Percentiles rank a stretch among this genome's conserved stretches.
These are phyloP conservation scores for Pristiophorus japonicus DNA, from an alignment of 2,113 vertebrate species.

Conservation along the genomic window DNA sequence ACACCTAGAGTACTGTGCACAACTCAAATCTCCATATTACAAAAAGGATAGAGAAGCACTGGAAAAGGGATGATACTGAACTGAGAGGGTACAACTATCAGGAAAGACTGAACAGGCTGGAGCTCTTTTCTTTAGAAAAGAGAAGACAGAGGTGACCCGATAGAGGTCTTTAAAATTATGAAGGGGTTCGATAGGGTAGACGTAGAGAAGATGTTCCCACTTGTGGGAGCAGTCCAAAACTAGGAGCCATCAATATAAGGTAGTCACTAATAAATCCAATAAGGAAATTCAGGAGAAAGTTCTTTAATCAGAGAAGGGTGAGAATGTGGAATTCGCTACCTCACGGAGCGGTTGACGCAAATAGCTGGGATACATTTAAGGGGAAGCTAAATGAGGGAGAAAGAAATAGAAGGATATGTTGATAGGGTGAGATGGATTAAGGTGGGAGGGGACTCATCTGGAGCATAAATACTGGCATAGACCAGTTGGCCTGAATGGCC, in stretches of 20 bases:
- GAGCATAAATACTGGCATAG: too few species aligned
- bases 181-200: not conserved
- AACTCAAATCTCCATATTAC: not conserved
- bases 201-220: too few species aligned
- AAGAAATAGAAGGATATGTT: not conserved
- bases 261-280: not conserved
- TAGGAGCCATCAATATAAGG: not conserved
- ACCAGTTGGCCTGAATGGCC: too few species aligned
- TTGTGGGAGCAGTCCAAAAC: not conserved
- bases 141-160: not conserved
- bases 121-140: not conserved
- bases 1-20: not conserved
- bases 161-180: not conserved
- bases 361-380: not conserved
- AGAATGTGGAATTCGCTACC: not conserved
- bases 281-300: not conserved
- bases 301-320: not conserved
- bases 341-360: not conserved
- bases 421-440: not conserved
- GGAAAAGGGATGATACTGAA: not conserved
- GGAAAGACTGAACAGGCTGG: not conserved
- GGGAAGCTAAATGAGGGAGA: not conserved
- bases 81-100: not conserved
- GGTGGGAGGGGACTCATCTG: not conserved
- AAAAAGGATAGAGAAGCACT: not conserved